Percentiles rank a stretch among this genome's conserved stretches.
phyloP scores from a whole-genome alignment of 1,140 invertebrate genomes.

The Drosophila lacertosa region DNA sequence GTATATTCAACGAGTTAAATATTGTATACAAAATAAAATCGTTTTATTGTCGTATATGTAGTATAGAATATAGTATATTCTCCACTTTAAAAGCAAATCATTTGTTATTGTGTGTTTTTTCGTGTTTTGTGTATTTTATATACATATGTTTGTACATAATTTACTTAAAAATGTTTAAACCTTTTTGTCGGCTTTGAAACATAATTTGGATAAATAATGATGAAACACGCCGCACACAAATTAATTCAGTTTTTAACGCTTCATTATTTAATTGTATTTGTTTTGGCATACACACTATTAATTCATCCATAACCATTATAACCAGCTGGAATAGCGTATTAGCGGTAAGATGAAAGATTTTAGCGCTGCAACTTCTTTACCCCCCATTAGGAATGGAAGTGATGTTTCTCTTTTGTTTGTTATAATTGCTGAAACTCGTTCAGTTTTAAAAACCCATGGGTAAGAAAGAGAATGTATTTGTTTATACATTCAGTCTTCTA shows the following conservation, averaged over 20 bases:
- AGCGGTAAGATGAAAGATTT: slow-evolving; percentile 67
- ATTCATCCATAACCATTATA: slow-evolving; percentile 62
- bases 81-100: too few relatives aligned
- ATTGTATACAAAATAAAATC: too few relatives aligned
- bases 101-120: too few relatives aligned
- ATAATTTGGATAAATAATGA: slow-evolving; percentile 55
- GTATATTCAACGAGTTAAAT: too few relatives aligned
- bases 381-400: slow-evolving; percentile 67
- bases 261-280: slow-evolving; percentile 77
- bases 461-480: slow-evolving; percentile 2
- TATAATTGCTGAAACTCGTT: slow-evolving; percentile 67
- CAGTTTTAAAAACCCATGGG: slow-evolving; percentile 15
- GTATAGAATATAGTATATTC: too few relatives aligned
- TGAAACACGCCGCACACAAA: slow-evolving; percentile 57
- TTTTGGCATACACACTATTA: slow-evolving; percentile 63
- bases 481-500: slow-evolving; percentile 1
- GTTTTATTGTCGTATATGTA: too few relatives aligned
- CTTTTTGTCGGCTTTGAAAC: slow-evolving; percentile 39
- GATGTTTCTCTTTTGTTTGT: slow-evolving; percentile 67
- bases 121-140: neutral
- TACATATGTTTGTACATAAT: neutral
- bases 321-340: slow-evolving; percentile 70
- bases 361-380: slow-evolving; percentile 42
- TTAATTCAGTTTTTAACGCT: slow-evolving; percentile 73
- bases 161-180: slow-evolving; percentile 31